phyloP scores from a whole-genome alignment of 2,888 invertebrate genomes.

The Ommatoiulus sabulosus region DNA sequence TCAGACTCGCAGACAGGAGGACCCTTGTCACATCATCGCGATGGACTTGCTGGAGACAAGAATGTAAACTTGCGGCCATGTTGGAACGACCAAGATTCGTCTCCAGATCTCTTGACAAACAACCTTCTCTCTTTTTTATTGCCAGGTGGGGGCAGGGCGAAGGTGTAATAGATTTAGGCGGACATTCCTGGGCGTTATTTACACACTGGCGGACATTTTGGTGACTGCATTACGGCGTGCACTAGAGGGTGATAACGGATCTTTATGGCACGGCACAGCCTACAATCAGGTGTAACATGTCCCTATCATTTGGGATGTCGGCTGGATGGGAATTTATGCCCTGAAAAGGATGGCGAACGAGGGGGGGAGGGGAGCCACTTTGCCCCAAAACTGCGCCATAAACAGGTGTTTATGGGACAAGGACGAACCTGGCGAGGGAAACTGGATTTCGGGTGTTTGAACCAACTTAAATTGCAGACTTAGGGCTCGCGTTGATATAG shows the following conservation, averaged over 20 bases:
- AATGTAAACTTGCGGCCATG: neutral
- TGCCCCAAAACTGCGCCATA: slow-evolving; percentile 21
- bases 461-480: neutral
- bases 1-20: no score
- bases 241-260: neutral
- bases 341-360: neutral
- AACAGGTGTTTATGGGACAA: slow-evolving; percentile 34
- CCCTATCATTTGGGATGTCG: slow-evolving; percentile 3
- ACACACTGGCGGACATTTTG: slow-evolving; percentile 12
- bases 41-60: neutral
- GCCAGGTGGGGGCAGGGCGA: neutral
- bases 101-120: neutral
- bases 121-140: neutral
- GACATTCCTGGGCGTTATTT: neutral
- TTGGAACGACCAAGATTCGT: neutral
- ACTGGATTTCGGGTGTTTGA: neutral
- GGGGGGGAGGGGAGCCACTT: neutral
- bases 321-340: neutral
- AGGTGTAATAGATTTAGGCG: slow-evolving; percentile 4
- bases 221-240: neutral
- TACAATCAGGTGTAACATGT: slow-evolving; percentile 15
- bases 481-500: neutral
- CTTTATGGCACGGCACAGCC: slow-evolving; percentile 5
- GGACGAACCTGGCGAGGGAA: slow-evolving; percentile 4
- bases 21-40: no score